Conservation (phyloP, 2,888 invertebrate genomes). For the Ornithoptera priamus region DNA sequence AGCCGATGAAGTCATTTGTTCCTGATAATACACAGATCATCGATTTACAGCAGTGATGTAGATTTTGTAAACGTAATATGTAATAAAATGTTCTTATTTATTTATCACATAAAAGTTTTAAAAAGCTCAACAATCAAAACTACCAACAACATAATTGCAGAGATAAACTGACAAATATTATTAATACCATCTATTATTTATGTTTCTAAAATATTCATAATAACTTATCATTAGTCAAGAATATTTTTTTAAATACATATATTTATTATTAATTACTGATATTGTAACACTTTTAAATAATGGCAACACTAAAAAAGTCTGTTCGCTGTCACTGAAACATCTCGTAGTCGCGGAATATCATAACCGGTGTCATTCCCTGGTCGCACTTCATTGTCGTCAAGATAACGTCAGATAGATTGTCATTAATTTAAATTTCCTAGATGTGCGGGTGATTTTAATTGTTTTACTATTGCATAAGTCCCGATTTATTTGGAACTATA, state of each 20-base stretch:
- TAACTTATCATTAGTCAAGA: too few species aligned
- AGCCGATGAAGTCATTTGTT: too few species aligned
- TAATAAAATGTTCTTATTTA: too few species aligned
- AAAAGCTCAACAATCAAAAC: too few species aligned
- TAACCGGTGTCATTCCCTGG: constrained; percentile 9
- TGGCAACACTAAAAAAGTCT: constrained; percentile 11
- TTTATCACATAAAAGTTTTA: too few species aligned
- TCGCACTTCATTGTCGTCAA: constrained; percentile 15
- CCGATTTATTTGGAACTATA: constrained; percentile 1
- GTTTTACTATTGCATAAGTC: constrained; percentile 2
- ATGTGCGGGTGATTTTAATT: constrained; percentile 15
- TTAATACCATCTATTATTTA: too few species aligned
- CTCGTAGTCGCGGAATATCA: constrained; percentile 6
- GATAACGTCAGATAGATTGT: constrained; percentile 23
- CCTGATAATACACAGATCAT: too few species aligned
- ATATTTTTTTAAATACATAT: background rate
- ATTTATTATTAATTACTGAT: constrained; percentile 2
- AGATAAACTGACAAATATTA: too few species aligned
- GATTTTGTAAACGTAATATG: too few species aligned
- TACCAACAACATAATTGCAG: too few species aligned
- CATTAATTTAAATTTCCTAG: constrained; percentile 23
- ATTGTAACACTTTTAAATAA: background rate
- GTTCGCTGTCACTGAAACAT: constrained; percentile 9
- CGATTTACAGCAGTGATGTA: too few species aligned
- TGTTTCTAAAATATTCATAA: too few species aligned